These are phyloP conservation scores for Chironomus tentans DNA, from an alignment of 2,888 invertebrate genomes.

Conservation along the genomic window DNA sequence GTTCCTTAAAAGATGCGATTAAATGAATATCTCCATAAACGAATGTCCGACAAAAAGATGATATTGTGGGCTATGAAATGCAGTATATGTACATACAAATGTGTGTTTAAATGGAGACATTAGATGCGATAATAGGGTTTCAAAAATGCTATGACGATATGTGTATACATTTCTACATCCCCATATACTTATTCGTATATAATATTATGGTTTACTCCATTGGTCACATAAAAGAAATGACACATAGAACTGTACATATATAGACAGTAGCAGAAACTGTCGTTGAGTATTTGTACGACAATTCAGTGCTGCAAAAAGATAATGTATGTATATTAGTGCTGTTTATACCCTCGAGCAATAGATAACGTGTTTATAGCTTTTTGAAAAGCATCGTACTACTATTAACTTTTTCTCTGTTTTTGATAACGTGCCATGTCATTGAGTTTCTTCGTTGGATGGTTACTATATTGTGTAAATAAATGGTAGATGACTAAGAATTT, in stretches of 20 bases:
- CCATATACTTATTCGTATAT: not conserved
- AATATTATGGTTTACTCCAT: too few species aligned
- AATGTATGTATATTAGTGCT: not conserved
- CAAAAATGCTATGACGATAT: not conserved
- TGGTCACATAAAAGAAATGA: not conserved
- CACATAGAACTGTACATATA: not conserved
- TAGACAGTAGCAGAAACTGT: too few species aligned
- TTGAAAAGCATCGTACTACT: constrained; percentile 19
- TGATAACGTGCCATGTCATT: constrained; percentile 22
- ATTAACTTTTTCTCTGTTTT: constrained; percentile 17
- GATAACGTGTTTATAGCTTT: constrained; percentile 27
- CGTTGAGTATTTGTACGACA: not conserved
- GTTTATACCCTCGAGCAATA: constrained; percentile 22
- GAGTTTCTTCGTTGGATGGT: not conserved
- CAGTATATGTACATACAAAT: not conserved
- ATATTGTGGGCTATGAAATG: not conserved
- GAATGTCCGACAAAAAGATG: not conserved
- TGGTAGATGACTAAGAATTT: too few species aligned
- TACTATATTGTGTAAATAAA: too few species aligned
- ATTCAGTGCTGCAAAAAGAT: not conserved
- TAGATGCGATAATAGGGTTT: not conserved
- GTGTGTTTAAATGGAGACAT: not conserved
- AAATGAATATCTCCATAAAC: not conserved
- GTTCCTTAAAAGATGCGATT: not conserved
- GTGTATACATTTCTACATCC: not conserved